A percentile compares a stretch with the other conserved stretches of the same genome.
phyloP scores from a whole-genome alignment of 2,888 invertebrate genomes.

The Dolichopus griseipennis region DNA sequence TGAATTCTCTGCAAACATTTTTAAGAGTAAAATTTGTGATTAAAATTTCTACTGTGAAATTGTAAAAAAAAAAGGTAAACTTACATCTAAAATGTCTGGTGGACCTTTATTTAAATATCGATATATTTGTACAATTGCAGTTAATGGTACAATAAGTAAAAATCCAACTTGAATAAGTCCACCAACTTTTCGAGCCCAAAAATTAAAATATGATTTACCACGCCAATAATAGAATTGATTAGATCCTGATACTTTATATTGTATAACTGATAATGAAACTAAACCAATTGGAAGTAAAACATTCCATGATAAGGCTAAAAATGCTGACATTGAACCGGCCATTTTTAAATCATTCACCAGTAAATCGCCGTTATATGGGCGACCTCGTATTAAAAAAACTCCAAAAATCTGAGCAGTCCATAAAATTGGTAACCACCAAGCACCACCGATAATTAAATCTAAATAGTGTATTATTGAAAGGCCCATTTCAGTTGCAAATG shows the following conservation, averaged over 20 bases:
- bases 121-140: constrained; percentile 54
- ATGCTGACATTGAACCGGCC: constrained; percentile 50
- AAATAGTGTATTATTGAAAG: constrained; percentile 74
- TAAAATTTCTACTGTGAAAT: constrained; percentile 7
- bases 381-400: constrained; percentile 77
- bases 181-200: constrained; percentile 71
- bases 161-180: constrained; percentile 68
- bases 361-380: constrained; percentile 66
- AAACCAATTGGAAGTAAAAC: constrained; percentile 73
- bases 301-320: constrained; percentile 80
- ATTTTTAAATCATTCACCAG: constrained; percentile 41
- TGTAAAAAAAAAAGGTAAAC: constrained; percentile 29
- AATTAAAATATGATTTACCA: constrained; percentile 65
- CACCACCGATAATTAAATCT: constrained; percentile 73
- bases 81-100: constrained; percentile 79
- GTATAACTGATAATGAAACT: constrained; percentile 62
- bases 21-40: constrained; percentile 11
- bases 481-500: constrained; percentile 79
- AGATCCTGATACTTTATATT: constrained; percentile 61
- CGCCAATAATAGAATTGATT: constrained; percentile 60
- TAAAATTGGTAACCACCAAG: constrained; percentile 78
- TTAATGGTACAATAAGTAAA: constrained; percentile 56
- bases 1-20: constrained; percentile 62
- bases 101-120: constrained; percentile 74
- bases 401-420: constrained; percentile 69